Percentiles rank a stretch among this genome's conserved stretches.
Evolutionary conservation across 2,888 invertebrate species (phyloP).

Genomic region (Andrena dorsata): DNA sequence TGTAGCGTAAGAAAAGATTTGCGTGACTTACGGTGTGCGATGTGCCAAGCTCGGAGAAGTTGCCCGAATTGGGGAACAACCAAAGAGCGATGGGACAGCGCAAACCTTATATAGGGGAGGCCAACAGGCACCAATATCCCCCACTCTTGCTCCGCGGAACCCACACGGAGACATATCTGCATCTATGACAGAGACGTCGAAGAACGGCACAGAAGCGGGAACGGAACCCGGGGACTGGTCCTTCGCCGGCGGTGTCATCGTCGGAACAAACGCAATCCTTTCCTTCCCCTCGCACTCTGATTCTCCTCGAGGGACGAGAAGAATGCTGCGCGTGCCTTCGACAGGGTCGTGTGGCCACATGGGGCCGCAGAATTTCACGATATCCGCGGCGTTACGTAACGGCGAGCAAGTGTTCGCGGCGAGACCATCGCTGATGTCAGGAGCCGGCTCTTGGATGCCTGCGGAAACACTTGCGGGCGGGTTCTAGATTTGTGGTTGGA

Average conservation of each 20-base stretch:
- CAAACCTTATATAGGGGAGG: constrained; percentile 81
- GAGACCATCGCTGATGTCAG: too few relatives aligned
- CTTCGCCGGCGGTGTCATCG: background rate
- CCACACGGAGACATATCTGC: constrained; percentile 21
- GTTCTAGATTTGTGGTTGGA: too few relatives aligned
- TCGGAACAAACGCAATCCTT: too few relatives aligned
- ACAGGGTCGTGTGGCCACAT: background rate
- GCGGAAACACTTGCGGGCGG: too few relatives aligned
- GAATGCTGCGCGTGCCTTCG: background rate
- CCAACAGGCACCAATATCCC: constrained; percentile 58
- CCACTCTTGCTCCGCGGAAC: constrained; percentile 55
- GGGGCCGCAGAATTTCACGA: background rate
- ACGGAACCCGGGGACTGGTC: background rate
- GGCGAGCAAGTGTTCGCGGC: too few relatives aligned
- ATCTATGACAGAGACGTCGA: constrained; percentile 4
- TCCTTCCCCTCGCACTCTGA: background rate
- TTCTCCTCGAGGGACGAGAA: background rate
- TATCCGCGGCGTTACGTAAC: background rate
- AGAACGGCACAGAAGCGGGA: background rate
- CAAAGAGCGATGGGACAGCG: constrained; percentile 75
- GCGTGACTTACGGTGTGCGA: constrained; percentile 78
- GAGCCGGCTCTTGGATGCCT: too few relatives aligned
- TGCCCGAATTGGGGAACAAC: constrained; percentile 83
- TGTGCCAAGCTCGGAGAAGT: constrained; percentile 82
- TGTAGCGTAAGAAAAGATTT: background rate